Conservation (phyloP, 2,797 vertebrate genomes). For the Melanotaenia boesemani region DNA sequence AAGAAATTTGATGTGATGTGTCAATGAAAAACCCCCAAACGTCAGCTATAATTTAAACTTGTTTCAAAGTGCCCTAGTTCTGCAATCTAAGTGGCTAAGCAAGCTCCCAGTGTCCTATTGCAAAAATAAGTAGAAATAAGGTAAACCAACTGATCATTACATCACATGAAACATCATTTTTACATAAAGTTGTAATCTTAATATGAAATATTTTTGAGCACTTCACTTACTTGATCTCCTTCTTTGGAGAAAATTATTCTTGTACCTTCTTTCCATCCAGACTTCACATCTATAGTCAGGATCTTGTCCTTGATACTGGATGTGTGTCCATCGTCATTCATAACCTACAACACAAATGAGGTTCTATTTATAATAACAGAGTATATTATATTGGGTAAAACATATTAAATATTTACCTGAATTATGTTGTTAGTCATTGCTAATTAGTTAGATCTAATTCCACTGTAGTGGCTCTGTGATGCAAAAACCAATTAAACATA, state of each 20-base stretch:
- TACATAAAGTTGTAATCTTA: background rate
- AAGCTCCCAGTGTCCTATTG: background rate
- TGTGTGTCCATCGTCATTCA: slow-evolving; percentile 90
- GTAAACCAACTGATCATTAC: too few species aligned
- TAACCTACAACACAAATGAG: slow-evolving; percentile 82
- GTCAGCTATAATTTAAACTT: background rate
- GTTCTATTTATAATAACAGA: background rate
- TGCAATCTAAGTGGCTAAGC: too few species aligned
- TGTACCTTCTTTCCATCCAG: slow-evolving; percentile 92
- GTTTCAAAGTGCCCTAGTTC: background rate
- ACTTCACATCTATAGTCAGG: slow-evolving; percentile 87
- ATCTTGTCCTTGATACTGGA: slow-evolving; percentile 95
- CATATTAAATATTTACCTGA: background rate
- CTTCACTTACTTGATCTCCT: slow-evolving; percentile 89
- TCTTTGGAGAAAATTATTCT: slow-evolving; percentile 90
- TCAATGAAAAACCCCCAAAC: background rate
- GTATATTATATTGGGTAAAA: background rate
- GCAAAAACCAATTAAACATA: background rate
- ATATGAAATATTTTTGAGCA: background rate
- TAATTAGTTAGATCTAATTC: background rate
- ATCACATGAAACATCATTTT: background rate
- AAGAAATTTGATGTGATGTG: background rate
- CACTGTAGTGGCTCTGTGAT: background rate
- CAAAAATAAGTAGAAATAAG: background rate
- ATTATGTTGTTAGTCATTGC: background rate